Base-by-base conservation (phyloP, 2,888 invertebrate genomes). In the Quadroppia sp. region DNA sequence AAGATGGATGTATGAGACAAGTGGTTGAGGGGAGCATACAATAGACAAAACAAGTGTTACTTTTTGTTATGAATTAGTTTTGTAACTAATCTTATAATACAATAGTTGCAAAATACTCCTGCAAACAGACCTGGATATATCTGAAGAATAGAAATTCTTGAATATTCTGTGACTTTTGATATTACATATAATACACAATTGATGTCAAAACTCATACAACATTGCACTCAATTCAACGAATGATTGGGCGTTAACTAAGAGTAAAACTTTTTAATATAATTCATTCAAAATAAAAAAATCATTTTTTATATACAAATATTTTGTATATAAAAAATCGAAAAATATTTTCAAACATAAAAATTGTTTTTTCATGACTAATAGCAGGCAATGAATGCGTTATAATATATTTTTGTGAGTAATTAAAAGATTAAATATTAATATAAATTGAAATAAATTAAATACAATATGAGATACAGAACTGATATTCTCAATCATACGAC, bases 171-270 rank as follows among this genome's bases (percentile, higher is more conserved):
- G 4, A n/a, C 9, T 36, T 36, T 36, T 36, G 9, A 7, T 36
- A 36, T 7, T 9, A 45, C 2, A 32, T 59, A 59, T 30, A 30
- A 25, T 59, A 30, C 59, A 59, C 59, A 30, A 59, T 11, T n/a
- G 13, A 59, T 30, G 28, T 4, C 13, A 15, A 59, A n/a, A 69
- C 25, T 25, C 40, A 64, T 64, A 69, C 45, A 69, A 69, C 45
- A 45, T 69, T 69, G 42, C 69, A 69, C 40, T 36, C 30, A 69
- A 45, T n/a, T n/a, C n/a, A n/a, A 69, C 45, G 69, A 42, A 69
- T 69, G 69, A 45, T 69, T 69, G 69, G 69, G 69, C 69, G 69
- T 69, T n/a, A 64, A 42, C 42, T 42, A 17, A 36, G 69, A 69
- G 69, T 40, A 69, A n/a, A 69, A 64, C 36, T 40, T 69, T 69